These are phyloP conservation scores for Eremobia ochroleuca DNA, from an alignment of 2,888 invertebrate genomes.

Conservation along the genomic window DNA sequence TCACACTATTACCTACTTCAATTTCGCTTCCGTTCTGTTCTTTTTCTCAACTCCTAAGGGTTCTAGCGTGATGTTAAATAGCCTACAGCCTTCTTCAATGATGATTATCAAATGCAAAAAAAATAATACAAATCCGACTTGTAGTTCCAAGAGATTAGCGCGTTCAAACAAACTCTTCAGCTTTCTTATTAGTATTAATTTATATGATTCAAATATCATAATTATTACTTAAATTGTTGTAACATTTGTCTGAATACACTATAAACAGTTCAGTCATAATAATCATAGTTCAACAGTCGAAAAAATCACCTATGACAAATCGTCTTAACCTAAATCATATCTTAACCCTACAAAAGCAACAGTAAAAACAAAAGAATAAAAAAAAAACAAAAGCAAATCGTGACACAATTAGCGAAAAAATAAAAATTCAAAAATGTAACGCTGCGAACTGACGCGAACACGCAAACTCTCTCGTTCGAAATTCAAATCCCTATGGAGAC, in stretches of 20 bases:
- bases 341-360: slow-evolving; percentile 54
- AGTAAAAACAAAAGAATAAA: slow-evolving; percentile 62
- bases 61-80: no score
- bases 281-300: neutral
- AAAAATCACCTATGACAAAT: neutral
- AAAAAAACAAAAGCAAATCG: slow-evolving; percentile 68
- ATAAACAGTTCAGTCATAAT: neutral
- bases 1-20: no score
- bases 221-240: neutral
- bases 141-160: no score
- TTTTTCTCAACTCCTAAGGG: no score
- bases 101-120: no score
- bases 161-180: no score
- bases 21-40: no score
- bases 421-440: slow-evolving; percentile 83
- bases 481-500: slow-evolving; percentile 83
- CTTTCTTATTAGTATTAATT: no score
- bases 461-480: slow-evolving; percentile 86
- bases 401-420: slow-evolving; percentile 72
- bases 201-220: neutral
- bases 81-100: no score
- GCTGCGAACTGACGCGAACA: slow-evolving; percentile 84
- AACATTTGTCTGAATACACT: slow-evolving; percentile 2
- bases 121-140: no score
- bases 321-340: slow-evolving; percentile 40